A percentile compares a stretch with the other conserved stretches of the same genome.
Conservation (phyloP, 2,888 invertebrate species). For the Hypolimnas misippus region DNA sequence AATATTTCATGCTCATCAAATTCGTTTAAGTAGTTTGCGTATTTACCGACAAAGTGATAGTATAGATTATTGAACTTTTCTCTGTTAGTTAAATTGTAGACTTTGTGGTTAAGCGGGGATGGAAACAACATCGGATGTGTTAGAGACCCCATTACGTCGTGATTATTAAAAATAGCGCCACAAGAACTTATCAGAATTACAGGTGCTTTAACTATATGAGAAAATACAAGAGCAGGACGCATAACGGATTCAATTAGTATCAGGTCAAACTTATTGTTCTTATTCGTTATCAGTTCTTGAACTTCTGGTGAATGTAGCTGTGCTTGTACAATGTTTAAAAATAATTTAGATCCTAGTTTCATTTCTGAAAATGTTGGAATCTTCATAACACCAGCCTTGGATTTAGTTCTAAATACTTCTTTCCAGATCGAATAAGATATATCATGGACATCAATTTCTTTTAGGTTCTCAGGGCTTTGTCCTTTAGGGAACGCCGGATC, state of each 20-base stretch:
- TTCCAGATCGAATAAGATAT: slow-evolving; percentile 52
- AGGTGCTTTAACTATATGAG: slow-evolving; percentile 56
- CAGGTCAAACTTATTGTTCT: slow-evolving; percentile 52
- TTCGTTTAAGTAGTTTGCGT: slow-evolving; percentile 24
- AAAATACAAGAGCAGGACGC: slow-evolving; percentile 46
- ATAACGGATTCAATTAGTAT: slow-evolving; percentile 52
- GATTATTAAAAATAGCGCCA: slow-evolving; percentile 41
- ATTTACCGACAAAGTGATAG: slow-evolving; percentile 31
- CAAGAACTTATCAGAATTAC: slow-evolving; percentile 49
- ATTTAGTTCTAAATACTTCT: background rate
- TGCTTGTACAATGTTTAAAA: slow-evolving; percentile 34
- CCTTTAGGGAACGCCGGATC: slow-evolving; percentile 56
- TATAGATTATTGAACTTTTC: slow-evolving; percentile 52
- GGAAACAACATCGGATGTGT: slow-evolving; percentile 53
- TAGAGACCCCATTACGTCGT: slow-evolving; percentile 48
- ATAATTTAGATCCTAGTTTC: background rate
- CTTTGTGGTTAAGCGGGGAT: slow-evolving; percentile 35
- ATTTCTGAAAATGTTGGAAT: slow-evolving; percentile 27
- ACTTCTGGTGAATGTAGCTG: slow-evolving; percentile 41
- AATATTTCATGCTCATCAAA: slow-evolving; percentile 40
- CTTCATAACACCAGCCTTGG: background rate
- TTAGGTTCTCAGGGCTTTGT: slow-evolving; percentile 50
- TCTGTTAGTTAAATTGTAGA: slow-evolving; percentile 48
- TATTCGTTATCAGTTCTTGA: slow-evolving; percentile 36
- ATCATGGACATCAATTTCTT: slow-evolving; percentile 57